phyloP scores from a whole-genome alignment of 2,113 vertebrate species.

The Onychostoma macrolepis region DNA sequence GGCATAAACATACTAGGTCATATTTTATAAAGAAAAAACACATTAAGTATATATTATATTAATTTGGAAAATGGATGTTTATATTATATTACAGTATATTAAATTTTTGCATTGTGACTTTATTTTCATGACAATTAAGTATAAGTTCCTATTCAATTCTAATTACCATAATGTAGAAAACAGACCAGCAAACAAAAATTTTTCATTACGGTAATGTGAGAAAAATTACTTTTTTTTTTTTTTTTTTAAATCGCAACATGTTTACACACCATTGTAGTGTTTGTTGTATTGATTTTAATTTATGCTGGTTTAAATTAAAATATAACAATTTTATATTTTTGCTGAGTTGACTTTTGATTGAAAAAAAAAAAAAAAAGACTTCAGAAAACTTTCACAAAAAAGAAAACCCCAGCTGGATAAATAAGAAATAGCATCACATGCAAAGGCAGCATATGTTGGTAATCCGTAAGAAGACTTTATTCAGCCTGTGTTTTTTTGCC shows the following conservation, averaged over 20 bases:
- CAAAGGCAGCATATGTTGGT: conserved; percentile 1
- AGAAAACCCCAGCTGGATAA: neutral
- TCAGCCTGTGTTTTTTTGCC: neutral
- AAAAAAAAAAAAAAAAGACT: too few species aligned
- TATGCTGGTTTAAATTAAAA: too few species aligned
- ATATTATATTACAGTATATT: neutral
- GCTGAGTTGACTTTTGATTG: too few species aligned
- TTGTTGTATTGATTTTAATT: too few species aligned
- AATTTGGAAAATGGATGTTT: neutral
- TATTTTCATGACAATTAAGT: too few species aligned
- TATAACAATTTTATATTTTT: neutral
- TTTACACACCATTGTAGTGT: too few species aligned
- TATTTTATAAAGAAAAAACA: neutral
- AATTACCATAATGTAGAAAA: neutral
- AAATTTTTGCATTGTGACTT: neutral
- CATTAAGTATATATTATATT: neutral
- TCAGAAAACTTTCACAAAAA: neutral
- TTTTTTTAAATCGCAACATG: too few species aligned
- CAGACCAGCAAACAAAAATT: neutral
- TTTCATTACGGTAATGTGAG: too few species aligned
- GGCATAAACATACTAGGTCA: neutral
- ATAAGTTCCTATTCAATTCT: too few species aligned
- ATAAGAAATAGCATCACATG: neutral
- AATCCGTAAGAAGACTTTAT: neutral
- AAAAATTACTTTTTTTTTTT: too few species aligned